phyloP scores from a whole-genome alignment of 2,888 invertebrate genomes.

The Drosophila demipolita region DNA sequence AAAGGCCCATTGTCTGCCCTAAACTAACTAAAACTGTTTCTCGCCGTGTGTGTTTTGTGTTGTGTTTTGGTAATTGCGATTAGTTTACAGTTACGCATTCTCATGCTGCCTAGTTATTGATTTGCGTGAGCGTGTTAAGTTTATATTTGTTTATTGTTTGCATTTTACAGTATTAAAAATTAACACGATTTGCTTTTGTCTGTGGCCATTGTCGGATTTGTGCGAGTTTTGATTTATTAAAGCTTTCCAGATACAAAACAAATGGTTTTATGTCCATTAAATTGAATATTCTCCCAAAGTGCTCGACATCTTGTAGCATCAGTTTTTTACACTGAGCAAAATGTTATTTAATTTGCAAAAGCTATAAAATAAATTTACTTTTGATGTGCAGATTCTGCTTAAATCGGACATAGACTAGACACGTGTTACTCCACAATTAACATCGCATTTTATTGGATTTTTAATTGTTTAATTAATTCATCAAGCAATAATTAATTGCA shows the following conservation, averaged over 20 bases:
- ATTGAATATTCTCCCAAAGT: constrained; percentile 4
- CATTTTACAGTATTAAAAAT: constrained; percentile 30
- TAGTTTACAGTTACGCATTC: constrained; percentile 40
- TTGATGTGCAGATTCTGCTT: background rate
- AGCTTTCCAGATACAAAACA: constrained; percentile 28
- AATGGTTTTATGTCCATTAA: constrained; percentile 23
- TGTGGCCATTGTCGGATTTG: constrained; percentile 26
- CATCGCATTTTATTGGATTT: background rate
- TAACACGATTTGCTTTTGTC: constrained; percentile 45
- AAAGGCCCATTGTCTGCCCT: constrained; percentile 52
- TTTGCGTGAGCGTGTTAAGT: constrained; percentile 37
- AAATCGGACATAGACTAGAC: background rate
- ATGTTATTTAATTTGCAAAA: background rate
- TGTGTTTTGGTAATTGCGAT: constrained; percentile 25
- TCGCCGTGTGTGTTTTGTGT: constrained; percentile 6
- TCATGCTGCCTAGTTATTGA: constrained; percentile 39
- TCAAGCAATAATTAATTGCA: background rate
- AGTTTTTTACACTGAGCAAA: constrained; percentile 22
- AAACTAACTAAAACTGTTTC: constrained; percentile 8
- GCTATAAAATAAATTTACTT: background rate
- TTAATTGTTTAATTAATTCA: background rate
- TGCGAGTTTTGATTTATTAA: constrained; percentile 60
- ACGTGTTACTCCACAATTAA: background rate
- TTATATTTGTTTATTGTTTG: constrained; percentile 21
- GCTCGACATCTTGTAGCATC: constrained; percentile 7